A percentile compares a stretch with the other conserved stretches of the same genome.
Evolutionary conservation across 2,888 invertebrate genomes (phyloP).

Genomic region (Xestobium rufovillosum): DNA sequence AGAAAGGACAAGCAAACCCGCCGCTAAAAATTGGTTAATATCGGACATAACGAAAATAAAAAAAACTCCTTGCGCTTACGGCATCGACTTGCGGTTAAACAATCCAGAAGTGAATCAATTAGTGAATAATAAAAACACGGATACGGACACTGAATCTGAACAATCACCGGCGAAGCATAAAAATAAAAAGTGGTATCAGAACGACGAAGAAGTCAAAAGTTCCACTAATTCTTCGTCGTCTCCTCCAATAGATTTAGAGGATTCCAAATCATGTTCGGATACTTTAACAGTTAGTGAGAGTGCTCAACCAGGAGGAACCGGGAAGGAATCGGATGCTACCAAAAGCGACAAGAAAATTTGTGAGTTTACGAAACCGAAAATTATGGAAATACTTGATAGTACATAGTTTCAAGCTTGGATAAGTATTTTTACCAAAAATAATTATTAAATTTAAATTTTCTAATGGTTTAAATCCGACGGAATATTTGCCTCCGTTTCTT

Average conservation of each 20-base stretch:
- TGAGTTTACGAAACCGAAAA: slow-evolving; percentile 28
- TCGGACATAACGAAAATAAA: slow-evolving; percentile 35
- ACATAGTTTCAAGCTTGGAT: not conserved
- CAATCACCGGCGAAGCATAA: no score
- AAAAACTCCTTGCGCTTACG: slow-evolving; percentile 20
- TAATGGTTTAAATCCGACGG: no score
- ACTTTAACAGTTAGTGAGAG: slow-evolving; percentile 31
- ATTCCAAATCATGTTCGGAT: slow-evolving; percentile 38
- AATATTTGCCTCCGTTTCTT: no score
- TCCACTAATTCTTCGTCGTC: slow-evolving; percentile 31
- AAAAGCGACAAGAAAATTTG: slow-evolving; percentile 22
- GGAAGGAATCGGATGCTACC: slow-evolving; percentile 25
- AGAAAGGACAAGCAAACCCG: slow-evolving; percentile 30
- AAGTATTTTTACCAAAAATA: not conserved
- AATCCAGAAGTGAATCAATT: slow-evolving; percentile 17
- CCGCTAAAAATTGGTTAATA: slow-evolving; percentile 42
- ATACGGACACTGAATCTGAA: no score
- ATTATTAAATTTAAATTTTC: slow-evolving; percentile 2
- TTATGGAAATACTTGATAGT: slow-evolving; percentile 19
- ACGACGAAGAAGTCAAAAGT: slow-evolving; percentile 27
- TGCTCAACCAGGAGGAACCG: slow-evolving; percentile 20
- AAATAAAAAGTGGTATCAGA: slow-evolving; percentile 30
- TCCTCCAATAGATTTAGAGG: slow-evolving; percentile 37
- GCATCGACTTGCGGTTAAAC: slow-evolving; percentile 36
- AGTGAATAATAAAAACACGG: slow-evolving; percentile 16